Percentiles rank a stretch among this genome's conserved stretches.
Evolutionary conservation across 2,797 vertebrate species (phyloP).

Genomic region (Diplodus sargus): DNA sequence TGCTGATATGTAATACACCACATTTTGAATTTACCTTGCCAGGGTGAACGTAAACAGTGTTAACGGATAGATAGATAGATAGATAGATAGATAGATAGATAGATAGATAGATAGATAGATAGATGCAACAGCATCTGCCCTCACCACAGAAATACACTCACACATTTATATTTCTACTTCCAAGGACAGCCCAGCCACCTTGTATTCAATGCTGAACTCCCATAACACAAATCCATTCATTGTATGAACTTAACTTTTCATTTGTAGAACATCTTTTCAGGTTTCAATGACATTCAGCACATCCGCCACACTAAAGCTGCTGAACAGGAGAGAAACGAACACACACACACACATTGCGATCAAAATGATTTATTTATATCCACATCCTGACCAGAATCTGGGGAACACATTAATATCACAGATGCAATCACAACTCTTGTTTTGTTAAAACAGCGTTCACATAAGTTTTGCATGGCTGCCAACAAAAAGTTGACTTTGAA

Average conservation of each 20-base stretch:
- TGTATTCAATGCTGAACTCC: neutral
- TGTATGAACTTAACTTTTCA: neutral
- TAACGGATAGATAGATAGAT: too few species aligned
- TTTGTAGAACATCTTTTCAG: slow-evolving; percentile 11
- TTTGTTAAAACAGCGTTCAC: slow-evolving; percentile 34
- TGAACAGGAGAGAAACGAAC: neutral
- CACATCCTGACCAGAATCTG: slow-evolving; percentile 36
- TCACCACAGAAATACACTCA: neutral
- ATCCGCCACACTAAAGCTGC: neutral
- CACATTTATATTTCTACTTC: neutral
- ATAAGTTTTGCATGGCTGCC: neutral
- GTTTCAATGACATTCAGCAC: slow-evolving; percentile 9
- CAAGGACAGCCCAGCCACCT: slow-evolving; percentile 6
- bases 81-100: too few species aligned
- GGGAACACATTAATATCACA: slow-evolving; percentile 55
- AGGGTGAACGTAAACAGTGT: too few species aligned
- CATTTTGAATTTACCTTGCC: too few species aligned
- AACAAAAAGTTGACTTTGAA: neutral
- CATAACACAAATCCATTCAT: neutral
- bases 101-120: too few species aligned
- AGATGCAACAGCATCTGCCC: too few species aligned
- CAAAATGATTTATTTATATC: slow-evolving; percentile 57
- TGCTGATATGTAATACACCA: too few species aligned
- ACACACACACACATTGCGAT: slow-evolving; percentile 4
- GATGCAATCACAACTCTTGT: slow-evolving; percentile 44